phyloP scores from a whole-genome alignment of 2,113 vertebrate genomes.

The Pleuronectes platessa region DNA sequence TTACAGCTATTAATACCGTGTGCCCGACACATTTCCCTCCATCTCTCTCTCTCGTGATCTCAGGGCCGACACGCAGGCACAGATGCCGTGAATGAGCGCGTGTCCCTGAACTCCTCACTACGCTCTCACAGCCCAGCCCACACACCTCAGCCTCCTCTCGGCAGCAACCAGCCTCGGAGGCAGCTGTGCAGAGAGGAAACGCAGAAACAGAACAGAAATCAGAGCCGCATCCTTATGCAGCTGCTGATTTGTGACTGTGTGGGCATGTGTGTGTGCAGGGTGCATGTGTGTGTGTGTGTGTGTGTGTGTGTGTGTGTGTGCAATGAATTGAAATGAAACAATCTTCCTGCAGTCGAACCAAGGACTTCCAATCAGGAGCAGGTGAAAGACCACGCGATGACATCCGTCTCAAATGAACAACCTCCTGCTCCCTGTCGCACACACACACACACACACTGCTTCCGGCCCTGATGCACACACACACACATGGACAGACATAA shows the following conservation, averaged over 20 bases:
- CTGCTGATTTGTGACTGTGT: constrained; percentile 18
- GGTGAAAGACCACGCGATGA: too few relatives aligned
- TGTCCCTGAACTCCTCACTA: constrained; percentile 28
- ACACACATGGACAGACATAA: too few relatives aligned
- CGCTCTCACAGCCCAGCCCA: constrained; percentile 22
- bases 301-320: too few relatives aligned
- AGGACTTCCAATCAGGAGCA: too few relatives aligned
- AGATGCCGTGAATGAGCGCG: constrained; percentile 22
- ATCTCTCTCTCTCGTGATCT: neutral
- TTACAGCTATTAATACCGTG: neutral
- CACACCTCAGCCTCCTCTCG: constrained; percentile 5
- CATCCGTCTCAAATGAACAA: too few relatives aligned
- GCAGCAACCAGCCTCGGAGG: neutral
- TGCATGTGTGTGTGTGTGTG: too few relatives aligned
- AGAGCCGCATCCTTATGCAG: neutral
- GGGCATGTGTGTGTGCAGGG: neutral
- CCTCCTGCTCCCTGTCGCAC: too few relatives aligned
- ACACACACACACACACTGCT: too few relatives aligned
- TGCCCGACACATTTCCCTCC: constrained; percentile 3
- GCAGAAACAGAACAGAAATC: neutral
- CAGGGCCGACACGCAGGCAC: neutral
- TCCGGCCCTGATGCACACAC: too few relatives aligned
- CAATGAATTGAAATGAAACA: too few relatives aligned
- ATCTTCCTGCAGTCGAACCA: too few relatives aligned
- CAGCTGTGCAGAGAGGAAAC: neutral